A percentile compares a stretch with the other conserved stretches of the same genome.
Conservation (phyloP, 2,888 invertebrate species). For the Dysmachus trigonus region DNA sequence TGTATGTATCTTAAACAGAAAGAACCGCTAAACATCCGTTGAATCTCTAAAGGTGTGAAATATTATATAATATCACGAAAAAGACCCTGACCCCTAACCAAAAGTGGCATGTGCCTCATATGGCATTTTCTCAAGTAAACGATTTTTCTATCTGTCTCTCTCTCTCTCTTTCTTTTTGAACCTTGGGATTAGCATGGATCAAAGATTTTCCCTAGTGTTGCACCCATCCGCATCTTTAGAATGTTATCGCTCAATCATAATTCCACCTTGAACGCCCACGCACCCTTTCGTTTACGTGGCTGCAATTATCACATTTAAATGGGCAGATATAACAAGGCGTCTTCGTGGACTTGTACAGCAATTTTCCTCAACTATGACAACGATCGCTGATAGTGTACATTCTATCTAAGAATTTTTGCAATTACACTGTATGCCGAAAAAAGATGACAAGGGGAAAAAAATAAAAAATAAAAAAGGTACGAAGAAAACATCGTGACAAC, state of each 20-base stretch:
- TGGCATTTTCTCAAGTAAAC: neutral
- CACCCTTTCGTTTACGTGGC: neutral
- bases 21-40: neutral
- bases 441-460: neutral
- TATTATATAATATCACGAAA: neutral
- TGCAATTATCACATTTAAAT: conserved; percentile 13
- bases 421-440: neutral
- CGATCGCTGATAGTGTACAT: conserved; percentile 21
- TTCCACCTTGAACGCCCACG: neutral
- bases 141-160: neutral
- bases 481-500: neutral
- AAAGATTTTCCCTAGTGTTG: neutral
- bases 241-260: conserved; percentile 15
- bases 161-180: neutral
- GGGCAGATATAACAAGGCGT: conserved; percentile 10
- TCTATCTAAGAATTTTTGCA: conserved; percentile 21
- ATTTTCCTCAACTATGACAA: conserved; percentile 17
- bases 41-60: neutral
- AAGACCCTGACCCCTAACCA: neutral
- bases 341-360: neutral
- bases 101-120: neutral
- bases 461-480: no score
- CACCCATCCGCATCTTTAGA: neutral
- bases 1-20: neutral
- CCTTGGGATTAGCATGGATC: neutral